Base-by-base conservation (phyloP, 2,113 vertebrate species). In the Etheostoma spectabile region DNA sequence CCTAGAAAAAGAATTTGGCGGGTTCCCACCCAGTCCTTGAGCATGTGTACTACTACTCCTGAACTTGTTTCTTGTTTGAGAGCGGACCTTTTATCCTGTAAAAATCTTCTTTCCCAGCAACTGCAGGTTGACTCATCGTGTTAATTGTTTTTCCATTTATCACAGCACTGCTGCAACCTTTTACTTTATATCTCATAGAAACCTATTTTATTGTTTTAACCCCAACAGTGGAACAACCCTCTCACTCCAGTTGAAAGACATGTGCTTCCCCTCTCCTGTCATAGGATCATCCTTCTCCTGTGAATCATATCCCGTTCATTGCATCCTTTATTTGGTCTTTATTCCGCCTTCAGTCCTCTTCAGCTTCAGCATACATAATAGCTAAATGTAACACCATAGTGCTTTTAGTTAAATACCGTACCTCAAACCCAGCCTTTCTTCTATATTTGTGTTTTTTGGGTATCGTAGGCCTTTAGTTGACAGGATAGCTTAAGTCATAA, bases 91-190 rank as follows among this genome's bases (percentile, higher is more conserved):
- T 4, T 3, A 6, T 76, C 45, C 74, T 57, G 18, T 70, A 22
- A 70, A 30, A 0, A 38, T 38, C 35, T 38, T 8, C 35, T 38
- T 38, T 38, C 35, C 35, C 10, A 65, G 84, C 65, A 79, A 67
- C 66, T 80, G 76, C 7, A 24, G 66, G 61, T 52, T 80, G 72
- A 80, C 61, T 83, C 77, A 77, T 33, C 1, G 46, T 6, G 8
- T 42, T 11, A 10, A 56, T 75, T 66, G 24, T 77, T 76, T 30
- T 16, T 19, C 18, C 11, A 4, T 71, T 64, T 19, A 30, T 30
- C 27, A 33, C 49, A 13, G 7, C 70, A 46, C 19, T 12, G 5
- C 52, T 35, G 64, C 65, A 52, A 11, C 59, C n/a, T 71, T 63
- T 53, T n/a, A 60, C 11, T 66, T 24, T 2, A n/a, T 33, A 35